Base-by-base conservation (phyloP, 1,140 invertebrate genomes). In the Bombus consobrinus region DNA sequence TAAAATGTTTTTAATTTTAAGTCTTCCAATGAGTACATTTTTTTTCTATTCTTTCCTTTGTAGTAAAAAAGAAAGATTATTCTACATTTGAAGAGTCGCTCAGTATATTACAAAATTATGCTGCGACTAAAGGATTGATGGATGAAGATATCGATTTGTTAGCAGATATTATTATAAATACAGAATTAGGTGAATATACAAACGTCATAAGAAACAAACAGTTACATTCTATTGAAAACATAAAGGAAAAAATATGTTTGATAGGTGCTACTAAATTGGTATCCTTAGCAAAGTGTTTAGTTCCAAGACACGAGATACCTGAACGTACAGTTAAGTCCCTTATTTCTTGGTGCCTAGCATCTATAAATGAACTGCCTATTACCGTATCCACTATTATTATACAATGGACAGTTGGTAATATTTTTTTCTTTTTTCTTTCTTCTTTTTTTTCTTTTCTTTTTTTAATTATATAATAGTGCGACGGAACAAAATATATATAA, bases 371-470 rank as follows among this genome's bases (percentile, higher is more conserved):
- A 15, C 8, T 94, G 39, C 87, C 91, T 43, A 32, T 92, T 22
- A 93, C 87, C 34, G 78, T 93, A 8, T 88, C 87, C 22, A 84
- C 15, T 32, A 86, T 57, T 25, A 28, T 93, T 71, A 43, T 94
- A n/a, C 91, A 93, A 78, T 95, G 94, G 94, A 76, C 94, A 15
- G 89, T 92, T 69, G 94, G 94, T 92, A 92, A 91, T 80, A 28
- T 81, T 62, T 39, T 0, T 37, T 39, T 28, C 4, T 6, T 6
- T 28, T 57, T 64, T 76, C 68, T 28, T 68, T n/a, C 28, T 12
- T 13, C 4, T 25, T 57, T 68, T 76, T 75, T 37, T 72, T 37
- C 3, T n/a, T 34, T 18, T 10, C 13, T 12, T 62, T 68, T 73
- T 76, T 37, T 73, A 32, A 87, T 73, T 28, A 18, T 41, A 66